Percentiles rank a stretch among this genome's conserved stretches.
phyloP scores from a whole-genome alignment of 2,888 invertebrate genomes.

The Drosophila rellima region DNA sequence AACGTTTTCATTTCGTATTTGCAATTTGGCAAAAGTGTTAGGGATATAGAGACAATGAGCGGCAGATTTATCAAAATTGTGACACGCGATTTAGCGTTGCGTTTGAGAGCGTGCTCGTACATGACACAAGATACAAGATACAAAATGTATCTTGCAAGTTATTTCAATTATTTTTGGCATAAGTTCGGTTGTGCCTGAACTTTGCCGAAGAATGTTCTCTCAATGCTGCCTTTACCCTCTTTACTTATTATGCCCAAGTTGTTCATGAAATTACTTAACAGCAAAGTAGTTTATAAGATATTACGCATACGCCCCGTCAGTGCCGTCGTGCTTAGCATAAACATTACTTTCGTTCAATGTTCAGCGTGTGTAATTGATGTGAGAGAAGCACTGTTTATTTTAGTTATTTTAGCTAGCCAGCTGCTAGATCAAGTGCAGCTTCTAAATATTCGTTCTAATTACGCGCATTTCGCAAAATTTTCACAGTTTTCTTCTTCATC shows the following conservation, averaged over 20 bases:
- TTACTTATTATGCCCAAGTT: constrained; percentile 51
- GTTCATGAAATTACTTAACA: constrained; percentile 67
- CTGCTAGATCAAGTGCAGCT: constrained; percentile 59
- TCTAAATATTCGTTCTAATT: constrained; percentile 47
- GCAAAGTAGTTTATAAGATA: constrained; percentile 53
- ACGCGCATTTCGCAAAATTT: constrained; percentile 26
- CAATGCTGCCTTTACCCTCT: constrained; percentile 26
- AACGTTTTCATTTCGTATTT: constrained; percentile 43
- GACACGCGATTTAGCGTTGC: constrained; percentile 63
- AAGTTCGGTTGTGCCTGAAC: constrained; percentile 45
- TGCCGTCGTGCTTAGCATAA: constrained; percentile 33
- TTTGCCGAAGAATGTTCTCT: constrained; percentile 50
- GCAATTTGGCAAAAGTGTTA: constrained; percentile 62
- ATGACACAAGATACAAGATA: constrained; percentile 18
- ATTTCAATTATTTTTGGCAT: constrained; percentile 73
- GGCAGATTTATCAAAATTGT: constrained; percentile 72
- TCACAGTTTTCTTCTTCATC: constrained; percentile 22
- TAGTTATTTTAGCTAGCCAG: constrained; percentile 31
- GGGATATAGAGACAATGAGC: constrained; percentile 61
- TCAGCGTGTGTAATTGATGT: constrained; percentile 35
- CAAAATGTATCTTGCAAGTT: constrained; percentile 57
- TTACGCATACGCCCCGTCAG: constrained; percentile 69
- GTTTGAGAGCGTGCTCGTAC: constrained; percentile 17
- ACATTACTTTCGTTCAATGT: constrained; percentile 48
- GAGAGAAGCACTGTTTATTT: constrained; percentile 36